Base-by-base conservation (phyloP, 2,888 invertebrate genomes). In the Dermolepida albohirtum region DNA sequence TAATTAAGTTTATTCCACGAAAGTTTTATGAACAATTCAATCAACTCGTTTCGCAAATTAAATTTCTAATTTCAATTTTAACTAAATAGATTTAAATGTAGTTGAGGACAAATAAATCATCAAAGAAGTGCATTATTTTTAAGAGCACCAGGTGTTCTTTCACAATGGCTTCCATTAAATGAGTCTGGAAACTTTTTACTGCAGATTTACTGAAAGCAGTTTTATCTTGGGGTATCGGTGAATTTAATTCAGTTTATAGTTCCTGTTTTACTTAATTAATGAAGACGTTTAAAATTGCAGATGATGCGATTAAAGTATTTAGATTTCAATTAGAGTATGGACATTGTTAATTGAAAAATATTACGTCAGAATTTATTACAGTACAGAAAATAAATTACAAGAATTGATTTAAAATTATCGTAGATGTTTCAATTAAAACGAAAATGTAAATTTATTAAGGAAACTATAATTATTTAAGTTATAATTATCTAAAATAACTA, bases 141-240 rank as follows among this genome's bases (percentile, higher is more conserved):
- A 43, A 40, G 50, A 67, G 67, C 70, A 70, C 57, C 70, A 70
- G 70, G 70, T 70, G 70, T 67, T 70, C 57, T 63, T 69, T 67
- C 66, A 52, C 66, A 63, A 67, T 34, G 43, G 67, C 63, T 64
- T 52, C 57, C 69, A 69, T 69, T 69, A 67, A 66, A 43, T 40
- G 55, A 39, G 44, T 47, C 66, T 55, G 52, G 64, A 52, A 64
- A 64, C 64, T 52, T 52, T 64, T 54, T 64, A 64, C 43, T 64
- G 43, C 64, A 52, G 47, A 65, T 54, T 44, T 52, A 54, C 17
- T 54, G 39, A 54, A 40, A 14, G 40, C 16, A 16, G 40, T 54
- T 40, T 16, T 16, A 54, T 54, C 41, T 17, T 17, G 17, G n/a
- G 40, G 40, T 14, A n/a, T 16, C 40, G 17, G 40, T 39, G 17